Base-by-base conservation (phyloP, 2,797 vertebrate species). In the Cyclopterus lumpus region DNA sequence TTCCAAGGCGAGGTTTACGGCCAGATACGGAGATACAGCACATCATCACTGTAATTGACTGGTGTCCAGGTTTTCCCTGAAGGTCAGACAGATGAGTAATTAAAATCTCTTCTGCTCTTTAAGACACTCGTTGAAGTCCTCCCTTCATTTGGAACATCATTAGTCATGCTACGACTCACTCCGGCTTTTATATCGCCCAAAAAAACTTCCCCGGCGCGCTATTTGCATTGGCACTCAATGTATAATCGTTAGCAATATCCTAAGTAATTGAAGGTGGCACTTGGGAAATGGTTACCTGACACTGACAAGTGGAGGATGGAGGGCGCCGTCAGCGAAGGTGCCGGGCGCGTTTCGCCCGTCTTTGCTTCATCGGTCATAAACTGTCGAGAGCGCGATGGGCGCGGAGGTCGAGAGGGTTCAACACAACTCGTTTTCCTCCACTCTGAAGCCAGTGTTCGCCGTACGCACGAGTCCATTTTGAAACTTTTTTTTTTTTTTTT, bases 31-130 rank as follows among this genome's bases (percentile, higher is more conserved):
- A 88, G 79, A 67, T 38, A n/a, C n/a, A 10, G 70, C 74, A 77
- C 71, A 90, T 89, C 90, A 80, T 88, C 82, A 69, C 65, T 46
- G 78, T 92, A 91, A 93, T 92, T 88, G 91, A 92, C 92, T 92
- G 79, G 75, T 88, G 85, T 91, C 89, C 89, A 77, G 88, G 85
- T 91, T 88, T 73, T 72, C 87, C 83, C 75, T 90, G 89, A 93
- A 93, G 90, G 91, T 92, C 91, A 89, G 88, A 90, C 83, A 83
- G 87, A 90, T 48, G 85, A 91, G 88, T 90, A 91, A 93, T 93
- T 92, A 93, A 92, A 92, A 91, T 70, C 77, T 88, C 84, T 71
- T 73, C 82, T 82, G 82, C 86, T 90, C 85, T 86, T 93, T 89
- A 84, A 89, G 82, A 88, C 86, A 28, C 84, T 89, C 83, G 67